A percentile compares a stretch with the other conserved stretches of the same genome.
Conservation (phyloP, 1,140 invertebrate genomes). For the Aphis gossypii region DNA sequence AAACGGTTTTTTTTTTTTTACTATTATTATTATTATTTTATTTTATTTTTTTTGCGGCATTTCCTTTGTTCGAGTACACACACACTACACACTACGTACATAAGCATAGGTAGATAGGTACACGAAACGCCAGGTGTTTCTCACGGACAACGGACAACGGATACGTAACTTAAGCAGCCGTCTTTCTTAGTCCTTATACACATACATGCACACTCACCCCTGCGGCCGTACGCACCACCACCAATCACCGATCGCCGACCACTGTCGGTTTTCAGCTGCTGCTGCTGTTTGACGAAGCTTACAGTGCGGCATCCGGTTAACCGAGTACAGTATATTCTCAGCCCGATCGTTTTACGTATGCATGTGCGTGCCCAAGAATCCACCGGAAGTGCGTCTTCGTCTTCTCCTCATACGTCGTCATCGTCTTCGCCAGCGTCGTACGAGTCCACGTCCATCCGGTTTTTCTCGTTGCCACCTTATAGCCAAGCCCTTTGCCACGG, state of each 20-base stretch:
- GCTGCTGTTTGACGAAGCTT: neutral
- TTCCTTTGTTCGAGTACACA: slow-evolving; percentile 49
- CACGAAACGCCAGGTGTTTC: slow-evolving; percentile 52
- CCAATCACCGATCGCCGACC: neutral
- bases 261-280: neutral
- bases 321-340: neutral
- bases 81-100: neutral
- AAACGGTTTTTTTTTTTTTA: slow-evolving; percentile 52
- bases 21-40: slow-evolving; percentile 37
- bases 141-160: slow-evolving; percentile 48
- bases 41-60: slow-evolving; percentile 52
- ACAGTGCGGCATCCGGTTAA: neutral
- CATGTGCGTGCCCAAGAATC: slow-evolving; percentile 18
- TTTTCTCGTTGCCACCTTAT: neutral
- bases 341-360: neutral
- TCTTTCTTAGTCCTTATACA: neutral
- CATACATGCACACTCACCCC: slow-evolving; percentile 25
- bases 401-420: neutral
- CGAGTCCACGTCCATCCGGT: neutral
- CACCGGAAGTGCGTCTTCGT: slow-evolving; percentile 38
- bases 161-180: slow-evolving; percentile 17
- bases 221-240: neutral
- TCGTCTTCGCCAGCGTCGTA: neutral
- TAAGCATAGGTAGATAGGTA: slow-evolving; percentile 11
- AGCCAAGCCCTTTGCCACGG: neutral